phyloP scores from a whole-genome alignment of 2,797 vertebrate species.

The Lindbergichthys nudifrons region DNA sequence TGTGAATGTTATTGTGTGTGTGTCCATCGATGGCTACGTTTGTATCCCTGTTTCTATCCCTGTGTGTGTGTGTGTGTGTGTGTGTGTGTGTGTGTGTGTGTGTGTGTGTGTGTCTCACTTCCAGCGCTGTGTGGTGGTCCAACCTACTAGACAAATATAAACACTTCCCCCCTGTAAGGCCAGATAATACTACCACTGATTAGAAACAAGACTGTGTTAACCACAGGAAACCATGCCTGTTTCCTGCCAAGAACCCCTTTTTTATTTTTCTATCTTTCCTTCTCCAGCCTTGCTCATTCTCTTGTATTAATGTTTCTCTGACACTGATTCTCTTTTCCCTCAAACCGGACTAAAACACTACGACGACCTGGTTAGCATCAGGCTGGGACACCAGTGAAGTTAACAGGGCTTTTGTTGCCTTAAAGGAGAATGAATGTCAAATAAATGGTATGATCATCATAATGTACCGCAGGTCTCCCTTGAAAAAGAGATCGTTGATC shows the following conservation, averaged over 20 bases:
- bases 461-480: no score
- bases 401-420: no score
- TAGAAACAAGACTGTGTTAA: constrained; percentile 47
- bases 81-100: constrained; percentile 17
- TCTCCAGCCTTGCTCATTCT: constrained; percentile 21
- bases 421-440: no score
- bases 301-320: background rate
- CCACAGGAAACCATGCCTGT: constrained; percentile 79
- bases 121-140: constrained; percentile 43
- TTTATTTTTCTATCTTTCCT: constrained; percentile 54
- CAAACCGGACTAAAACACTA: background rate
- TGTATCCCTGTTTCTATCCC: constrained; percentile 2
- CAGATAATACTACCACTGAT: constrained; percentile 71
- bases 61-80: constrained; percentile 2
- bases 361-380: constrained; percentile 1
- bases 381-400: background rate
- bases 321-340: background rate
- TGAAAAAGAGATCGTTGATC: no score
- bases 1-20: background rate
- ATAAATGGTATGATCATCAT: no score
- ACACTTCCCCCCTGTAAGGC: constrained; percentile 59
- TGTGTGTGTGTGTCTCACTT: constrained; percentile 35
- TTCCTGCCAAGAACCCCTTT: constrained; percentile 75
- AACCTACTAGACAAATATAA: constrained; percentile 73
- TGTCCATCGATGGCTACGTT: background rate